These are phyloP conservation scores for Nemotelus nigrinus DNA, from an alignment of 2,888 invertebrate species.

Conservation along the genomic window DNA sequence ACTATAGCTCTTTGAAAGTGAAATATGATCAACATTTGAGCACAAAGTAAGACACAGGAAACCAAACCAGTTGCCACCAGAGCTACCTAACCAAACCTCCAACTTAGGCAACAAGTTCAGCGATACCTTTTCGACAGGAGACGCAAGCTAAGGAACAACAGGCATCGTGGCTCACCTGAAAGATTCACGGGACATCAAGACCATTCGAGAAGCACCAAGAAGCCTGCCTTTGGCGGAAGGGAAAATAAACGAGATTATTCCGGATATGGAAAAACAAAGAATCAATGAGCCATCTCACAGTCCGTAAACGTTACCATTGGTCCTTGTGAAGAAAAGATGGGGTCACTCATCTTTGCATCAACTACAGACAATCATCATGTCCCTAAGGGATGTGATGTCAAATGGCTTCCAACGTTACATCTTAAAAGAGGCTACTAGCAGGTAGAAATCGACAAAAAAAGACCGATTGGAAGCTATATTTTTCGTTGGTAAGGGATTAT, in stretches of 20 bases:
- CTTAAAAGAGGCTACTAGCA: slow-evolving; percentile 51
- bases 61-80: too few species aligned
- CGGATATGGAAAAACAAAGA: not conserved
- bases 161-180: not conserved
- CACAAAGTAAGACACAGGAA: too few species aligned
- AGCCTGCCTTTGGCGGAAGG: not conserved
- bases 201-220: slow-evolving; percentile 8
- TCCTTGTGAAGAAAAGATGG: not conserved
- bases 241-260: not conserved
- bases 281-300: not conserved
- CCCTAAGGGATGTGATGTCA: slow-evolving; percentile 36
- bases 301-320: not conserved
- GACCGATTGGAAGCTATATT: slow-evolving; percentile 54
- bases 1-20: not conserved
- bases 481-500: slow-evolving; percentile 50
- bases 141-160: not conserved
- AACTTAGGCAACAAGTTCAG: too few species aligned
- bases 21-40: too few species aligned
- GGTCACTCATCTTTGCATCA: slow-evolving; percentile 20
- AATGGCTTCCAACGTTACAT: slow-evolving; percentile 52
- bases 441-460: slow-evolving; percentile 33
- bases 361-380: slow-evolving; percentile 35
- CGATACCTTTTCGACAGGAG: not conserved
- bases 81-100: too few species aligned
- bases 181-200: not conserved